Evolutionary conservation across 1,140 invertebrate genomes (phyloP).

Genomic region (Cydia fagiglandana): DNA sequence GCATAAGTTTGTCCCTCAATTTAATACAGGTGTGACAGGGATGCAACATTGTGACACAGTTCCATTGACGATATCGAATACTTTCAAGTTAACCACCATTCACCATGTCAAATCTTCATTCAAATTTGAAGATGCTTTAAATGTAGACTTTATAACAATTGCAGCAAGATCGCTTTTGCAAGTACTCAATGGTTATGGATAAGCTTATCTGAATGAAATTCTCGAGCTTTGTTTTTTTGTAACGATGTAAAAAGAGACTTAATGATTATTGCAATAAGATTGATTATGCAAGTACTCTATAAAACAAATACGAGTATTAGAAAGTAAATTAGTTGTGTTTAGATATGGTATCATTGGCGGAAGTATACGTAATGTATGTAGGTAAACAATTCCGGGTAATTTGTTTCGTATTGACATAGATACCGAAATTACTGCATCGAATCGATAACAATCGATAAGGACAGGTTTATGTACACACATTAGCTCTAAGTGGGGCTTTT

Average conservation of each 20-base stretch:
- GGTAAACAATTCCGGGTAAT: conserved; percentile 12
- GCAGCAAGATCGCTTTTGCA: not conserved
- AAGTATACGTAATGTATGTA: conserved; percentile 17
- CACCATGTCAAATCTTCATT: not conserved
- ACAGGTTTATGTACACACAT: not conserved
- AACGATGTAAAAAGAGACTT: not conserved
- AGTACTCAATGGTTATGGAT: not conserved
- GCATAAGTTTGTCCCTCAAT: not conserved
- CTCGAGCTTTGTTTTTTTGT: not conserved
- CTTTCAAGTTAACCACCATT: not conserved
- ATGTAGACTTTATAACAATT: not conserved
- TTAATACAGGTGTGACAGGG: conserved; percentile 3
- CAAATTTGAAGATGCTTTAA: not conserved
- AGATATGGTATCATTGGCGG: conserved; percentile 15
- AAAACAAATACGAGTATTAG: conserved; percentile 23
- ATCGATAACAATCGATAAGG: not conserved
- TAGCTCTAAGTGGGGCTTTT: not conserved
- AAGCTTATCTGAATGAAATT: not conserved
- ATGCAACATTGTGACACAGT: not conserved
- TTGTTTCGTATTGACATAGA: not conserved
- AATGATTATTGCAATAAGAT: not conserved
- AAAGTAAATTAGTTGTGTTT: not conserved
- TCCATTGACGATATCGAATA: not conserved
- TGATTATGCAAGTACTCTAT: not conserved
- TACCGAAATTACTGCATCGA: conserved; percentile 4